Evolutionary conservation across 2,888 invertebrate genomes (phyloP).

Genomic region (Athalia cordata): DNA sequence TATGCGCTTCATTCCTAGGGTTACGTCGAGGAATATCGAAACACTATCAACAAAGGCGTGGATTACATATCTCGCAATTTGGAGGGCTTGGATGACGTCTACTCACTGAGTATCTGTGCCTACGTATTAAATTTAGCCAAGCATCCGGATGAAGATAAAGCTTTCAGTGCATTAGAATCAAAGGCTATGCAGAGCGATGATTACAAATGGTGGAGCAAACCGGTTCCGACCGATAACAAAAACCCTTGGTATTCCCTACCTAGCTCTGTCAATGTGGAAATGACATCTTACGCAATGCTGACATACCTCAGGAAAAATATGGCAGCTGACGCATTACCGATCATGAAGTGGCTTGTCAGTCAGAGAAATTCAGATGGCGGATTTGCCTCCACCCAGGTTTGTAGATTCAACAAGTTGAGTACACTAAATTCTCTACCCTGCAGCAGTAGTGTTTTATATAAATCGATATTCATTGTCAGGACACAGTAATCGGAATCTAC

Average conservation of each 20-base stretch:
- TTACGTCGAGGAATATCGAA: constrained; percentile 75
- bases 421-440: background rate
- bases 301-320: constrained; percentile 77
- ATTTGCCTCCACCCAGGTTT: constrained; percentile 81
- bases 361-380: constrained; percentile 84
- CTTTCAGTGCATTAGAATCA: constrained; percentile 78
- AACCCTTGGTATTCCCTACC: constrained; percentile 82
- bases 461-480: constrained; percentile 70
- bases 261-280: constrained; percentile 86
- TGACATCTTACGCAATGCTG: constrained; percentile 91
- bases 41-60: constrained; percentile 84
- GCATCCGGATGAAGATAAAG: constrained; percentile 81
- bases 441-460: background rate
- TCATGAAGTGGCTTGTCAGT: constrained; percentile 83
- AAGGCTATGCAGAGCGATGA: constrained; percentile 76
- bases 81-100: constrained; percentile 80
- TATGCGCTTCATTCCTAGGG: constrained; percentile 54
- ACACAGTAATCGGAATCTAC: constrained; percentile 85
- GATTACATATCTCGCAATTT: constrained; percentile 84
- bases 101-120: constrained; percentile 85
- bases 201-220: constrained; percentile 89
- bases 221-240: constrained; percentile 75
- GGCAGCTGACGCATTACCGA: constrained; percentile 77
- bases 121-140: constrained; percentile 86
- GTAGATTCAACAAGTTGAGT: background rate